Percentiles rank a stretch among this genome's conserved stretches.
These are phyloP conservation scores for Drosophila elegans DNA, from an alignment of 1,140 invertebrate genomes.

Conservation along the genomic window DNA sequence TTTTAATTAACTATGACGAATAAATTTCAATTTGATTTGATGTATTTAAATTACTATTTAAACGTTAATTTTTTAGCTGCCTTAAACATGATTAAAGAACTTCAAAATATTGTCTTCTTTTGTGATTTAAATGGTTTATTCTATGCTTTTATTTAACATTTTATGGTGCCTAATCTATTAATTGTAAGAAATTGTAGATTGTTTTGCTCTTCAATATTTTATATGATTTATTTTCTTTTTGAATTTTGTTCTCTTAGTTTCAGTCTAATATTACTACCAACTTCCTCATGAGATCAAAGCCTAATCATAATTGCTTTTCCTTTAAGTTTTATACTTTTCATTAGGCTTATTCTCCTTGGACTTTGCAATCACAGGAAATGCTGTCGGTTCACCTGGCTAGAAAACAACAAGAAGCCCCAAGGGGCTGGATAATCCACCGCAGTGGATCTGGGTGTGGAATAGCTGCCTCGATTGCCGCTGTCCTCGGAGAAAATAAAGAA, in stretches of 20 bases:
- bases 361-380: background rate
- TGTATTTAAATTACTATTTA: background rate
- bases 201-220: too few relatives aligned
- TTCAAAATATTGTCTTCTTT: too few relatives aligned
- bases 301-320: background rate
- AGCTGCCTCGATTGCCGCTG: slow-evolving; percentile 12
- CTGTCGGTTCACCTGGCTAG: slow-evolving; percentile 15
- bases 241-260: too few relatives aligned
- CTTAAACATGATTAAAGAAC: too few relatives aligned
- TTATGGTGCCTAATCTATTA: too few relatives aligned
- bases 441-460: slow-evolving; percentile 11
- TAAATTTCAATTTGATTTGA: background rate
- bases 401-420: background rate
- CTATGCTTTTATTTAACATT: too few relatives aligned
- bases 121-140: too few relatives aligned
- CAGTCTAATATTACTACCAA: too few relatives aligned
- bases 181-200: too few relatives aligned
- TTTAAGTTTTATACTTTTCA: background rate
- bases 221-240: too few relatives aligned
- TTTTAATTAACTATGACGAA: background rate
- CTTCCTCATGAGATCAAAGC: background rate
- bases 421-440: slow-evolving; percentile 20
- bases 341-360: background rate
- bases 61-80: too few relatives aligned
- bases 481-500: slow-evolving; percentile 28